A percentile compares a stretch with the other conserved stretches of the same genome.
These are phyloP conservation scores for Atherinosoma microstoma DNA, from an alignment of 2,797 vertebrate genomes.

Conservation along the genomic window DNA sequence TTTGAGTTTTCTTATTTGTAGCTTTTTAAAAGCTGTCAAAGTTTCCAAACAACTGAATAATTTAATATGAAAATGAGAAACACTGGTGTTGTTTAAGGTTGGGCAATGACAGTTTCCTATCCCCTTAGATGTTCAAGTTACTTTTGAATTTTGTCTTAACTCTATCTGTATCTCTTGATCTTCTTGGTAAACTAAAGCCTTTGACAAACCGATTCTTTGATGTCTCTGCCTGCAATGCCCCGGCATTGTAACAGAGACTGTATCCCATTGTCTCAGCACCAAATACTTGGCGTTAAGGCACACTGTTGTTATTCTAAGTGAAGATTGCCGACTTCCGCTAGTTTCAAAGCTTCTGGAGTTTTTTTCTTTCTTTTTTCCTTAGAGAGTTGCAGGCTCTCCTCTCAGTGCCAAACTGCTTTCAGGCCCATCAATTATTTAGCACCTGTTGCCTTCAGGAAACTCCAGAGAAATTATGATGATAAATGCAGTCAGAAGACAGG, in stretches of 20 bases:
- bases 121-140: constrained; percentile 7
- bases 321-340: constrained; percentile 45
- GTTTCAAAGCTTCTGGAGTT: constrained; percentile 51
- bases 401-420: constrained; percentile 63
- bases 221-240: constrained; percentile 63
- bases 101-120: not conserved
- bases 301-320: constrained; percentile 56
- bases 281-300: constrained; percentile 51
- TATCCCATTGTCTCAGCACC: constrained; percentile 60
- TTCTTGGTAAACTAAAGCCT: constrained; percentile 40
- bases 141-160: constrained; percentile 56
- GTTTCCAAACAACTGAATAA: constrained; percentile 25
- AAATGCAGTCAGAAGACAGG: constrained; percentile 52
- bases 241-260: constrained; percentile 55
- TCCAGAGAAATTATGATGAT: constrained; percentile 63
- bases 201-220: constrained; percentile 63
- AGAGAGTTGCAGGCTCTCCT: constrained; percentile 47
- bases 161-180: constrained; percentile 38
- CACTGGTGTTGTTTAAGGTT: constrained; percentile 10
- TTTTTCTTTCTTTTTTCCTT: constrained; percentile 39
- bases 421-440: constrained; percentile 76
- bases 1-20: constrained; percentile 5
- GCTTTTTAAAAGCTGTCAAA: not conserved
- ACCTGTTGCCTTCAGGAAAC: constrained; percentile 62
- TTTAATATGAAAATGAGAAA: constrained; percentile 8